Evolutionary conservation across 2,888 invertebrate genomes (phyloP), one percentile per base, ranked within the genome.

Genomic region (Ophioninae sp.): DNA sequence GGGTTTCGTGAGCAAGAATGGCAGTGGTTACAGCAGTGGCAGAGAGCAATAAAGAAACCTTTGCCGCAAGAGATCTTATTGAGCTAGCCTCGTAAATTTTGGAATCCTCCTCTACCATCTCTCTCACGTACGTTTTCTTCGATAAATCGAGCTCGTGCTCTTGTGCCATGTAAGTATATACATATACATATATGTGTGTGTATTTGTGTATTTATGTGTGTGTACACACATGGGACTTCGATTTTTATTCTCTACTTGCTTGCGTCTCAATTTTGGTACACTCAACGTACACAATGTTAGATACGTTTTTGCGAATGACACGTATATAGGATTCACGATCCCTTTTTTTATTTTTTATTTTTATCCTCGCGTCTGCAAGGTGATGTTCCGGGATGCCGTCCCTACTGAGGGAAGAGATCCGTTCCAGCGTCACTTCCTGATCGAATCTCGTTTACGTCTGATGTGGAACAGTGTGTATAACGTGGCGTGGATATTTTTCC

Each of bases 71-170:
- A 80, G 86, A 86, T 88, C 86, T 87, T 88, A 87, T 87, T 83
- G 83, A 85, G 82, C 85, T 78, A 86, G 85, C 85, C 87, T 88
- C 89, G 87, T 89, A 89, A 88, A 89, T 88, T 51, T 87, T 85
- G 83, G 81, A 86, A 73, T 73, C 79, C 85, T 82, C 74, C 73
- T 68, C 58, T 86, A 64, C 58, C 67, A 79, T 84, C 77, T 67
- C 80, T 61, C 77, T 72, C 79, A 63, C 51, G 51, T 61, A 72
- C 64, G 69, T 67, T 80, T 85, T 77, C 75, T 78, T 75, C 82
- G 59, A 81, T 84, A 82, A 75, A 64, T 79, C 82, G 79, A 68
- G 81, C 71, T 72, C 61, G 72, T 67, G 61, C 64, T 71, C 58
- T 64, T 9, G 63, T 68, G 20, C n/a, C 6, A 22, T n/a, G 23